phyloP scores from a whole-genome alignment of 2,113 vertebrate species.

The Hirundichthys speculiger region DNA sequence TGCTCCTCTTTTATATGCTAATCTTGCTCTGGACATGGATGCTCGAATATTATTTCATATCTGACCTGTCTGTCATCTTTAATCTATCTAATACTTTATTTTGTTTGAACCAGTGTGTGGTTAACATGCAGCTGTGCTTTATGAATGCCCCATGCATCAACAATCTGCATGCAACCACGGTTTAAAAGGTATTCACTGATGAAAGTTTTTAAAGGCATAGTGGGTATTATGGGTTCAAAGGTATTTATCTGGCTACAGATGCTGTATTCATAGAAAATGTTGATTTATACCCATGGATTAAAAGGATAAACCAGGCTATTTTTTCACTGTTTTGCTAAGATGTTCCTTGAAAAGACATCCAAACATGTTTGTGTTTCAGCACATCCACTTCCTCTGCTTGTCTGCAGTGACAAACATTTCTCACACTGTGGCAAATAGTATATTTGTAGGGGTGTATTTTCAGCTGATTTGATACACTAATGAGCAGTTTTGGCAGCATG shows the following conservation, averaged over 20 bases:
- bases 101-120: conserved; percentile 9
- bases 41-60: conserved; percentile 25
- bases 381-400: neutral
- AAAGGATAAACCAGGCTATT: conserved; percentile 4
- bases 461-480: conserved; percentile 2
- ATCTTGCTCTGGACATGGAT: conserved; percentile 20
- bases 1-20: conserved; percentile 8
- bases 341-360: neutral
- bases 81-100: conserved; percentile 30
- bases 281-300: conserved; percentile 22
- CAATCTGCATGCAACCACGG: conserved; percentile 18
- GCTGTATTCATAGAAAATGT: conserved; percentile 25
- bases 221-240: conserved; percentile 39
- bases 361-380: neutral
- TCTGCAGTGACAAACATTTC: neutral
- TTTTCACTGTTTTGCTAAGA: conserved; percentile 8
- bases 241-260: conserved; percentile 19
- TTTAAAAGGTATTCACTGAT: conserved; percentile 18
- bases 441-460: neutral
- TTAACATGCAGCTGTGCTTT: neutral
- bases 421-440: neutral
- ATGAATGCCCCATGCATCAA: neutral
- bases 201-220: conserved; percentile 31
- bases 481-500: neutral
- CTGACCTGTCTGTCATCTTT: conserved; percentile 32